Conservation (phyloP, 2,797 vertebrate species). For the Simalia tracyae region DNA sequence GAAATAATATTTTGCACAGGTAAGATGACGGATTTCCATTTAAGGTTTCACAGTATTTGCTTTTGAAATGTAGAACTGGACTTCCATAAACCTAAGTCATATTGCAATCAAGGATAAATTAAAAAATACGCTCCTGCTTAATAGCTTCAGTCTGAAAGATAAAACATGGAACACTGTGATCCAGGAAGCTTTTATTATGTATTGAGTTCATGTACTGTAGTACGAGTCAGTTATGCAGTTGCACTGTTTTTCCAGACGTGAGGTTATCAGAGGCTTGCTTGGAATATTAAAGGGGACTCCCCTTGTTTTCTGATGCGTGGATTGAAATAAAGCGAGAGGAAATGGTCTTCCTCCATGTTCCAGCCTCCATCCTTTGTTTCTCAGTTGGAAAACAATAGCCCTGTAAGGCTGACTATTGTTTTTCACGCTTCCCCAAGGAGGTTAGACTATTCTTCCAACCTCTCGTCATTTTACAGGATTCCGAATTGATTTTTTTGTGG, state of each 20-base stretch:
- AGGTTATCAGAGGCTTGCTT: not conserved
- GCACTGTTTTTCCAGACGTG: not conserved
- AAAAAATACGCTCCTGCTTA: not conserved
- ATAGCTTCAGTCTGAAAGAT: not conserved
- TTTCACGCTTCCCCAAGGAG: not conserved
- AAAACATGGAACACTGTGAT: not conserved
- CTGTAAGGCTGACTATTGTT: no score
- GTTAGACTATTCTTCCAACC: no score
- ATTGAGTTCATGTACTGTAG: not conserved
- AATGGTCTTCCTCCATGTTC: not conserved
- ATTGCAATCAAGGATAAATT: conserved; percentile 4
- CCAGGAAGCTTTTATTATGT: not conserved
- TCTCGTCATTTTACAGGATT: not conserved
- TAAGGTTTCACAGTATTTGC: not conserved
- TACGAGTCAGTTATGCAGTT: not conserved
- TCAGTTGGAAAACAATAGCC: not conserved
- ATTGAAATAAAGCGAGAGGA: not conserved
- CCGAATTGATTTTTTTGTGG: not conserved
- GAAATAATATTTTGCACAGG: not conserved
- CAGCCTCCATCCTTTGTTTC: not conserved
- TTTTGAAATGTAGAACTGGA: not conserved
- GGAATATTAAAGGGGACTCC: not conserved
- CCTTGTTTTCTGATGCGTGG: not conserved
- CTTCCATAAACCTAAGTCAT: not conserved
- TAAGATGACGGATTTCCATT: not conserved